phyloP scores from a whole-genome alignment of 2,113 vertebrate genomes.

The Gyps fulvus region DNA sequence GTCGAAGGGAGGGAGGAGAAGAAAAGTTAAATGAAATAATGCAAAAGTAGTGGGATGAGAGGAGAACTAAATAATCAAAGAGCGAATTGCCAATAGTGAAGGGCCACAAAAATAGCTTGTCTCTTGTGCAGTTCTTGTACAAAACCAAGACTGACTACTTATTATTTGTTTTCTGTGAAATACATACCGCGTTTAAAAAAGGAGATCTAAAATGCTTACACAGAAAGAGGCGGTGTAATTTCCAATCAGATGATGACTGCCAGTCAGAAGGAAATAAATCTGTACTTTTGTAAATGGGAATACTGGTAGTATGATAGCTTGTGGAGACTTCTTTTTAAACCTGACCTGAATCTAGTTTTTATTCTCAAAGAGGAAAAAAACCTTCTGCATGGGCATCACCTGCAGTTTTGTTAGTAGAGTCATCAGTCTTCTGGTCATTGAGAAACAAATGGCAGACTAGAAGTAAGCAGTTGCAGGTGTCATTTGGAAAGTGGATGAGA shows the following conservation, averaged over 20 bases:
- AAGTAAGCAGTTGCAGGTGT: neutral
- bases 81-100: neutral
- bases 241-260: neutral
- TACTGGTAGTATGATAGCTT: neutral
- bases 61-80: neutral
- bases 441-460: fast-evolving
- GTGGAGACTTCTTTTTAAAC: neutral
- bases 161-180: neutral
- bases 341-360: neutral
- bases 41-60: neutral
- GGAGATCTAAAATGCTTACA: neutral
- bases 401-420: neutral
- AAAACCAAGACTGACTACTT: neutral
- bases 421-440: neutral
- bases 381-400: neutral
- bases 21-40: neutral
- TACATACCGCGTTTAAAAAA: neutral
- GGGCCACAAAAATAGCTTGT: neutral
- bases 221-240: neutral
- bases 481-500: neutral
- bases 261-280: neutral
- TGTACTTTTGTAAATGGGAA: neutral
- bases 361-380: neutral
- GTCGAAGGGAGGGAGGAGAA: neutral
- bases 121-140: neutral